phyloP scores from a whole-genome alignment of 2,888 invertebrate species.

The Autographa pulchrina region DNA sequence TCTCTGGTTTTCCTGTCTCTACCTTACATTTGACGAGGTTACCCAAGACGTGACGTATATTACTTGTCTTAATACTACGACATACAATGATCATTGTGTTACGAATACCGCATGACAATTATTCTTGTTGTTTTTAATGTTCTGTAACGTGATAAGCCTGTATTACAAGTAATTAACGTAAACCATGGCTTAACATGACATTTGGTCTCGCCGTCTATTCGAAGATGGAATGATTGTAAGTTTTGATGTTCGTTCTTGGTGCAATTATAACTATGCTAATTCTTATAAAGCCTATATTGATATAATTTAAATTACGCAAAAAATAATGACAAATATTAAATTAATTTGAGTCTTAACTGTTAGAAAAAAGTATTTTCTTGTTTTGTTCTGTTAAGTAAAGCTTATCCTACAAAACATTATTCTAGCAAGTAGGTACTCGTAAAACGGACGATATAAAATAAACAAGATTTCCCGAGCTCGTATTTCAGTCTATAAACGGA shows the following conservation, averaged over 20 bases:
- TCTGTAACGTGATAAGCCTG: neutral
- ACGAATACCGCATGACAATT: neutral
- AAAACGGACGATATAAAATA: no score
- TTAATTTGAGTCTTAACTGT: no score
- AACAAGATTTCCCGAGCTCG: neutral
- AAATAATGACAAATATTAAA: no score
- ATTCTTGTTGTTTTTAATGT: neutral
- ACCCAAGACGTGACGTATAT: constrained; percentile 34
- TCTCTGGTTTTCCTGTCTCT: neutral
- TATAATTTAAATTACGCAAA: no score
- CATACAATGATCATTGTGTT: neutral
- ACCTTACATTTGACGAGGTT: constrained; percentile 31
- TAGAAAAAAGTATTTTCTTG: no score
- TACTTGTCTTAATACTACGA: constrained; percentile 16
- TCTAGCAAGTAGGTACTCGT: no score
- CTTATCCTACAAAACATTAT: no score
- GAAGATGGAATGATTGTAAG: neutral
- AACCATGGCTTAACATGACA: neutral
- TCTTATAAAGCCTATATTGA: no score
- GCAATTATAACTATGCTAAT: no score
- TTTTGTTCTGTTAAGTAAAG: no score
- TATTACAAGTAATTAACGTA: neutral
- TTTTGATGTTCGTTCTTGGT: no score
- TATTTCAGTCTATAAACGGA: neutral
- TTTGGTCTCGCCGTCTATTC: neutral